Evolutionary conservation across 2,797 vertebrate genomes (phyloP).

Genomic region (Sardinella longiceps): DNA sequence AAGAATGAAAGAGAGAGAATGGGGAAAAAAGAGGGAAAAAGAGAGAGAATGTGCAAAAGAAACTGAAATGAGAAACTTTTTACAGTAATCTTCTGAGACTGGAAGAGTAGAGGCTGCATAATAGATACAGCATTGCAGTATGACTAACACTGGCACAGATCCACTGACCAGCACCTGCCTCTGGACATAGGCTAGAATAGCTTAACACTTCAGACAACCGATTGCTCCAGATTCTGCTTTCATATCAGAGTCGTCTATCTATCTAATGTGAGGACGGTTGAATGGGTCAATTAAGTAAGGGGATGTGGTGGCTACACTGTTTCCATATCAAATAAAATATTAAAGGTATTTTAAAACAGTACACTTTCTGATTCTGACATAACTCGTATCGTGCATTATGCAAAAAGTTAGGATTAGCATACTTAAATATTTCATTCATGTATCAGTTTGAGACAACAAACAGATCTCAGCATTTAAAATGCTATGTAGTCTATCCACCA

Average conservation of each 20-base stretch:
- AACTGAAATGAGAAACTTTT: not conserved
- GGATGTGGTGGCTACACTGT: not conserved
- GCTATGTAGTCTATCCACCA: not conserved
- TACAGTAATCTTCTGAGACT: not conserved
- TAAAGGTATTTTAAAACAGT: not conserved
- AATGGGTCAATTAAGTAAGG: not conserved
- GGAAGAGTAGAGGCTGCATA: not conserved
- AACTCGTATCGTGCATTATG: constrained; percentile 4
- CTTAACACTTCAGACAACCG: not conserved
- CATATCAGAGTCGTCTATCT: not conserved
- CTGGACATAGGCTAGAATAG: not conserved
- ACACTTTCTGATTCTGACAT: not conserved
- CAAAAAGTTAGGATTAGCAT: not conserved
- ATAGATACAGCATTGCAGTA: not conserved
- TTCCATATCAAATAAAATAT: not conserved
- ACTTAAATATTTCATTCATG: constrained; percentile 9
- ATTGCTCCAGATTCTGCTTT: not conserved
- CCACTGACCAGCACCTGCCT: not conserved
- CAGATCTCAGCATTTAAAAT: not conserved
- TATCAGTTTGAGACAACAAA: not conserved
- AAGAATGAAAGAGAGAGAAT: not conserved
- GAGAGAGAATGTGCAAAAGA: not conserved
- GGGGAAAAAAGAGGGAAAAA: not conserved
- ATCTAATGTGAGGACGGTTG: not conserved
- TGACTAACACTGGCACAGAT: not conserved